Evolutionary conservation across 1,140 invertebrate species (phyloP), one percentile per base, ranked within the genome.

Genomic region (Orius insidiosus): DNA sequence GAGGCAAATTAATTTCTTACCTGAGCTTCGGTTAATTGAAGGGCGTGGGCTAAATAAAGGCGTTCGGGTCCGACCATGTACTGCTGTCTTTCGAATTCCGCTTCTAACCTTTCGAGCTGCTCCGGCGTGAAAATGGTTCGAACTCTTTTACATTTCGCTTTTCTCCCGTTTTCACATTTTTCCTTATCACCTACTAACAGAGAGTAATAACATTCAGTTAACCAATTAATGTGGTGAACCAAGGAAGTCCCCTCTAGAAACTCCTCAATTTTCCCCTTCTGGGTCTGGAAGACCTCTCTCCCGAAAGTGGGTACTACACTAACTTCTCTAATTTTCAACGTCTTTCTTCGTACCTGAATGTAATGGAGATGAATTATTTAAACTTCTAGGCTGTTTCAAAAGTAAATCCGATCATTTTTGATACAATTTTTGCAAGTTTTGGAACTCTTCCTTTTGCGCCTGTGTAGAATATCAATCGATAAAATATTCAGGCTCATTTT

Each of bases 31-130:
- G 87, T 89, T 1, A 97, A 66, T 49, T 85, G 77, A 1, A 96
- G 67, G 0, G 81, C 78, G 55, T 86, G 80, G 0, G 90, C 89
- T 33, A 96, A 66, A 56, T 92, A 88, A 0, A 88, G 67, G 52
- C 92, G 64, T 61, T 94, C 89, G 0, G 87, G 87, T 0, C 90
- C 90, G 3, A 90, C 89, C 85, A 96, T 88, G 62, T 96, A 95
- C 59, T 95, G 90, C 56, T 94, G 89, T 11, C 83, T 61, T 49
- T 88, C 83, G 54, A 95, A 96, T 65, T 93, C 89, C 0, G 78
- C 78, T 58, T 96, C 90, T 14, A 95, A 64, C 49, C 84, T 69
- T 57, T 92, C 85, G 44, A 96, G 60, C 63, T 96, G 92, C 55
- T 94, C 87, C 0, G 85, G 81, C 0, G 89, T 95, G 63, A 95